These are phyloP conservation scores for Bombus balteatus DNA, from an alignment of 1,140 invertebrate species.

Conservation along the genomic window DNA sequence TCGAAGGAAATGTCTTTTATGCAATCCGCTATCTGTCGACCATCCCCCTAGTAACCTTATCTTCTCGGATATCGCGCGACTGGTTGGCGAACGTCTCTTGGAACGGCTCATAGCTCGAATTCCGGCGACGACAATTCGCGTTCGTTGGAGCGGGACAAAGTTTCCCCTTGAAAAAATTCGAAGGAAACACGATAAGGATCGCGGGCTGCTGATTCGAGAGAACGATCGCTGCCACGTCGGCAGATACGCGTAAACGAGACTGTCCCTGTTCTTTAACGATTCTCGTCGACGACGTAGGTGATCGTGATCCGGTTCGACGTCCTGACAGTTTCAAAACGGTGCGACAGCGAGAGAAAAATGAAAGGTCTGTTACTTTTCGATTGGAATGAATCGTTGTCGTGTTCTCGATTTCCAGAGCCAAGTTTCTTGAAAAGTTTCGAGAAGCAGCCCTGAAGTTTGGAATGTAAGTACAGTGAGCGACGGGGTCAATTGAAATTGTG, in stretches of 20 bases:
- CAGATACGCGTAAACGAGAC: conserved; percentile 25
- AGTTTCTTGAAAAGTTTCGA: background rate
- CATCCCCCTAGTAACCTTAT: conserved; percentile 38
- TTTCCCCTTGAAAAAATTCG: conserved; percentile 44
- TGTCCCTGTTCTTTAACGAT: background rate
- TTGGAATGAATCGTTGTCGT: background rate
- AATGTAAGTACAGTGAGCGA: background rate
- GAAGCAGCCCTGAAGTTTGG: background rate
- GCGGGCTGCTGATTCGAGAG: conserved; percentile 8
- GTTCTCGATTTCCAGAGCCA: background rate
- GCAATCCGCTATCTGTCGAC: background rate
- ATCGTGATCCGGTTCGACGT: background rate
- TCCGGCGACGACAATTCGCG: conserved; percentile 54
- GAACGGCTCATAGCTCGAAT: conserved; percentile 37
- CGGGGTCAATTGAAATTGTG: background rate
- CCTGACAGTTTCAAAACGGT: background rate
- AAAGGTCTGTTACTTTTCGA: background rate
- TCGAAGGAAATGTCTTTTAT: conserved; percentile 10
- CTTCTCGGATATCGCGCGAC: conserved; percentile 58
- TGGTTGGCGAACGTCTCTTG: conserved; percentile 51
- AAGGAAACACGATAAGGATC: conserved; percentile 59
- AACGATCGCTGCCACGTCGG: conserved; percentile 20
- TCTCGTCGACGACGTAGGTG: background rate
- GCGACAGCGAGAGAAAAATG: background rate
- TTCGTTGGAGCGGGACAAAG: conserved; percentile 20